These are phyloP conservation scores for Drosophila ercepeae DNA, from an alignment of 1,140 invertebrate species.

Conservation along the genomic window DNA sequence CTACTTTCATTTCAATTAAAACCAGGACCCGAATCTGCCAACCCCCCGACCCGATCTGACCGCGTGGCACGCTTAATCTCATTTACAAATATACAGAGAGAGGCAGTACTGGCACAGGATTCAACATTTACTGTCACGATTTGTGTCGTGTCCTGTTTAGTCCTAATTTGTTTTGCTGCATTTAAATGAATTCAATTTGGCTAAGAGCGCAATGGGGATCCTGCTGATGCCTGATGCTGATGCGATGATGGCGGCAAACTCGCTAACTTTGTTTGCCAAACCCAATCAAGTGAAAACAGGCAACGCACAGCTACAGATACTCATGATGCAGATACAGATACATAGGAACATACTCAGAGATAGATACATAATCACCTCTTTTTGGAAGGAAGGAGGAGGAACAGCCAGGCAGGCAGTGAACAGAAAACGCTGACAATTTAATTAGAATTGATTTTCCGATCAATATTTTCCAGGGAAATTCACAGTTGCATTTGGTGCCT, in stretches of 20 bases:
- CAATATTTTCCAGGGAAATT: constrained; percentile 80
- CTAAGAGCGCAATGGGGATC: constrained; percentile 25
- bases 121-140: constrained; percentile 25
- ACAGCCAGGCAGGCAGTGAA: not conserved
- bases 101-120: not conserved
- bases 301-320: constrained; percentile 23
- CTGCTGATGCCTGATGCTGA: too few relatives aligned
- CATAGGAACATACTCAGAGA: not conserved
- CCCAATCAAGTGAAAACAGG: constrained; percentile 64
- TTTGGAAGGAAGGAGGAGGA: not conserved
- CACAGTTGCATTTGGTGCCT: constrained; percentile 49
- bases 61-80: constrained; percentile 50
- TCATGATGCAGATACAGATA: constrained; percentile 11
- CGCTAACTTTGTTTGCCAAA: constrained; percentile 54
- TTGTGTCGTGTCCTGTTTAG: constrained; percentile 21
- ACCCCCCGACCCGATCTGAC: constrained; percentile 36
- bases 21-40: not conserved
- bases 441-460: constrained; percentile 82
- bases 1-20: constrained; percentile 9
- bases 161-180: constrained; percentile 41
- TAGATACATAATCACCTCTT: constrained; percentile 12
- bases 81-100: not conserved
- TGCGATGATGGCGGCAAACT: constrained; percentile 25
- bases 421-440: constrained; percentile 68
- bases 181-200: constrained; percentile 69